Base-by-base conservation (phyloP, 2,888 invertebrate species). In the Magallana nippona region DNA sequence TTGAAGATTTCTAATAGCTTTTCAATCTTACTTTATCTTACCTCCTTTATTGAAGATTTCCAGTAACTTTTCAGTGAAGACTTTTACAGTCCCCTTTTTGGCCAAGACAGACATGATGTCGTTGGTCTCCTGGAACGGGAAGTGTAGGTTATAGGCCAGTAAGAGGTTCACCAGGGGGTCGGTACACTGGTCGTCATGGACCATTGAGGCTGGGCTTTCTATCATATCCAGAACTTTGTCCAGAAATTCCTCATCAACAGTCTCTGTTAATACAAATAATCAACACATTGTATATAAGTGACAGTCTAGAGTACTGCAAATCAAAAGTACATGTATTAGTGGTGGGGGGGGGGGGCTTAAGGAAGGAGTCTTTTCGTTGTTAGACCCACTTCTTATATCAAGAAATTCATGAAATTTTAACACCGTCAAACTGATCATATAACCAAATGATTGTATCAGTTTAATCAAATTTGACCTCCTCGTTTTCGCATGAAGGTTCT, bases 71-170 rank as follows among this genome's bases (percentile, higher is more conserved):
- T 98, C 98, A 3, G 98, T 98, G 92, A 98, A 97, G 0, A 96
- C 96, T 94, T 98, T 98, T 0, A 98, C 97, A 79, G 96, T 96
- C 71, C 96, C 89, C 80, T 90, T 89, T 58, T 91, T 88, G 17
- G 90, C 90, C 15, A 95, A 89, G 0, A 92, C 92, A 78, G 91
- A 87, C 87, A 95, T 92, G 15, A 95, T 91, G 22, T 93, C 84
- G 87, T 94, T 95, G 55, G 92, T 92, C 3, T 86, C 83, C 13
- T 88, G 94, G 71, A 90, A 84, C 55, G 90, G 87, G 93, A 98
- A 98, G 94, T 98, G 98, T 63, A 98, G 95, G 95, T 98, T 98
- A 94, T 97, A 98, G 0, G 98, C 97, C 58, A 98, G 95, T 77
- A 98, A 95, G 77, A 98, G 95, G 85, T 97, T 97, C 82, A 98